These are phyloP conservation scores for Murina feae DNA, from an alignment of 2,113 vertebrate genomes.

Conservation along the genomic window DNA sequence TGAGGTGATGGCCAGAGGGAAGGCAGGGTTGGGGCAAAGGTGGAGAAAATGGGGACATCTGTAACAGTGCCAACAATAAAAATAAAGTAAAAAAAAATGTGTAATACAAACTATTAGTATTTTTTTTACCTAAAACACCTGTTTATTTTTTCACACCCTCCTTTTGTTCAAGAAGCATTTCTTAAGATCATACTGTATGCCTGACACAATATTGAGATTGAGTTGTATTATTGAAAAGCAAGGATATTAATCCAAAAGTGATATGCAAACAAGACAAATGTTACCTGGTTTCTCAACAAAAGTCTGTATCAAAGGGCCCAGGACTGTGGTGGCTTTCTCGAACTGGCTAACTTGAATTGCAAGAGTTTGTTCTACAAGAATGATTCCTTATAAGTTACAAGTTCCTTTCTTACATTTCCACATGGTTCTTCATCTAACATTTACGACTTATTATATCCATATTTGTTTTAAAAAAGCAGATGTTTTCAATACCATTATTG, in stretches of 20 bases:
- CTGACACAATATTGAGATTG: background rate
- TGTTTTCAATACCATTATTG: slow-evolving; percentile 50
- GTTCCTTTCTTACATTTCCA: slow-evolving; percentile 6
- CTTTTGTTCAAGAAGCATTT: background rate
- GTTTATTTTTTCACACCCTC: background rate
- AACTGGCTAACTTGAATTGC: background rate
- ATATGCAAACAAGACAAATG: background rate
- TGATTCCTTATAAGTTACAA: background rate
- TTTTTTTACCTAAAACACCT: background rate
- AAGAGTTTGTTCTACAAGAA: background rate
- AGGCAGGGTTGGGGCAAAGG: background rate
- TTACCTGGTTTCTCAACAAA: background rate
- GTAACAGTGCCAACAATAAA: background rate
- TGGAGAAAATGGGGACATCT: background rate
- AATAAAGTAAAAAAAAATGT: background rate
- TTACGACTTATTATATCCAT: slow-evolving; percentile 20
- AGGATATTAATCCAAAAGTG: background rate
- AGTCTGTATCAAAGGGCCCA: fast-evolving
- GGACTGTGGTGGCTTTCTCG: fast-evolving
- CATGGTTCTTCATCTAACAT: background rate
- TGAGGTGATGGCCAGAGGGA: background rate
- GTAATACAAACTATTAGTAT: background rate
- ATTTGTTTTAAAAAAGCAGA: slow-evolving; percentile 1
- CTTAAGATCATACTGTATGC: background rate
- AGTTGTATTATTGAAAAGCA: background rate